Evolutionary conservation across 2,888 invertebrate genomes (phyloP).

Genomic region (Cephus spinipes): DNA sequence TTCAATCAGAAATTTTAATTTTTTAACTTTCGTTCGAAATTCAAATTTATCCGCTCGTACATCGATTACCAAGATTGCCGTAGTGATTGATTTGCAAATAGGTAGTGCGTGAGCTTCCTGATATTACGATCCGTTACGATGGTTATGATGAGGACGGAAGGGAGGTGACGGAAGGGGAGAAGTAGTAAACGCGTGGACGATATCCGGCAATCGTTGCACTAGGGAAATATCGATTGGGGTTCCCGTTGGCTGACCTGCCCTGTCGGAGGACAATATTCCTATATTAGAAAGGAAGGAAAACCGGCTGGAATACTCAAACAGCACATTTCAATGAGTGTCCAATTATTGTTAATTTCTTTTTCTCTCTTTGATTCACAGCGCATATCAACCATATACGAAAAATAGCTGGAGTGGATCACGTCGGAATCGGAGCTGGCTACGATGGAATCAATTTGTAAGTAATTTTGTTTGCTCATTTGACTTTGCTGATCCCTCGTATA

Average conservation of each 20-base stretch:
- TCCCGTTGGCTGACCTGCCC: not conserved
- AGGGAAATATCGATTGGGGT: not conserved
- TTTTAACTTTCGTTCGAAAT: no score
- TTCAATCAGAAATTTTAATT: no score
- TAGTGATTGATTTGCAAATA: not conserved
- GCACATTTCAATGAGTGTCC: not conserved
- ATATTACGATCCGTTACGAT: not conserved
- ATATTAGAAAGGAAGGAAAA: not conserved
- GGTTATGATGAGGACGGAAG: not conserved
- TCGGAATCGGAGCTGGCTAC: constrained; percentile 89
- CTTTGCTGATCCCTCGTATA: not conserved
- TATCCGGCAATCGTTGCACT: not conserved
- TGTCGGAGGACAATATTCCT: not conserved
- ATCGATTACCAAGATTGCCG: not conserved
- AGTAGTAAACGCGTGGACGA: not conserved
- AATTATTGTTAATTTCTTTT: not conserved
- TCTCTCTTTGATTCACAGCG: constrained; percentile 70
- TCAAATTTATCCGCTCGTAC: not conserved
- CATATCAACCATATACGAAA: constrained; percentile 91
- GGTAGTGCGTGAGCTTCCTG: not conserved
- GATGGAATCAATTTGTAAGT: constrained; percentile 93
- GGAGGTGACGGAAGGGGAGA: not conserved
- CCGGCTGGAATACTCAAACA: not conserved
- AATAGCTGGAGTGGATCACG: constrained; percentile 87
- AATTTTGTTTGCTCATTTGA: constrained; percentile 32